Conservation (phyloP, 2,888 invertebrate species). For the Dicroscelio sp. region DNA sequence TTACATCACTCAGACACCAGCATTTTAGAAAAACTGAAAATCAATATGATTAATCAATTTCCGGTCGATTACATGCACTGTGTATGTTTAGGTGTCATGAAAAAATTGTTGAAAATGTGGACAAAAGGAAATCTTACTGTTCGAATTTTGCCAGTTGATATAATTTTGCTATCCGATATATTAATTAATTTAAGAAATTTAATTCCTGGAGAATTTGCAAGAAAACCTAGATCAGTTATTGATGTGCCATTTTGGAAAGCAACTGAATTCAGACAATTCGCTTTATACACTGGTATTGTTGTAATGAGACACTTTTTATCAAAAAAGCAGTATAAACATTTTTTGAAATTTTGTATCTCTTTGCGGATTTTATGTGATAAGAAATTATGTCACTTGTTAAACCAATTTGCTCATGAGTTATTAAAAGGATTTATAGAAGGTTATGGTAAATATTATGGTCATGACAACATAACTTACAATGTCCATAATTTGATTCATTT, state of each 20-base stretch:
- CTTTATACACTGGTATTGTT: constrained; percentile 85
- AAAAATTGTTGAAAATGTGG: constrained; percentile 34
- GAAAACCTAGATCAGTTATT: constrained; percentile 33
- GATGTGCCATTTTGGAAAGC: constrained; percentile 82
- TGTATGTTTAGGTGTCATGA: constrained; percentile 34
- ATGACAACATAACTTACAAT: constrained; percentile 84
- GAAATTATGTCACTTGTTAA: neutral
- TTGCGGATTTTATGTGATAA: constrained; percentile 18
- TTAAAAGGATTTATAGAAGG: constrained; percentile 59
- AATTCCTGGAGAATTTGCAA: constrained; percentile 33
- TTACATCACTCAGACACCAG: constrained; percentile 23
- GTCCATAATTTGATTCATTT: constrained; percentile 86
- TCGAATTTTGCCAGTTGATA: neutral
- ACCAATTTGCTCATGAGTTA: neutral
- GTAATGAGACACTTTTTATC: constrained; percentile 79
- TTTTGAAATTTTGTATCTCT: constrained; percentile 6
- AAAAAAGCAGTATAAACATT: constrained; percentile 79
- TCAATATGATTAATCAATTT: constrained; percentile 50
- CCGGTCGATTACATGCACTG: constrained; percentile 54
- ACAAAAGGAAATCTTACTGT: neutral
- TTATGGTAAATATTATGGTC: constrained; percentile 74
- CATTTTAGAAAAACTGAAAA: constrained; percentile 32
- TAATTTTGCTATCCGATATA: neutral
- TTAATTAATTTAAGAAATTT: constrained; percentile 11
- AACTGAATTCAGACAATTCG: constrained; percentile 84